Evolutionary conservation across 2,888 invertebrate species (phyloP).

Genomic region (Chrysina gloriosa): DNA sequence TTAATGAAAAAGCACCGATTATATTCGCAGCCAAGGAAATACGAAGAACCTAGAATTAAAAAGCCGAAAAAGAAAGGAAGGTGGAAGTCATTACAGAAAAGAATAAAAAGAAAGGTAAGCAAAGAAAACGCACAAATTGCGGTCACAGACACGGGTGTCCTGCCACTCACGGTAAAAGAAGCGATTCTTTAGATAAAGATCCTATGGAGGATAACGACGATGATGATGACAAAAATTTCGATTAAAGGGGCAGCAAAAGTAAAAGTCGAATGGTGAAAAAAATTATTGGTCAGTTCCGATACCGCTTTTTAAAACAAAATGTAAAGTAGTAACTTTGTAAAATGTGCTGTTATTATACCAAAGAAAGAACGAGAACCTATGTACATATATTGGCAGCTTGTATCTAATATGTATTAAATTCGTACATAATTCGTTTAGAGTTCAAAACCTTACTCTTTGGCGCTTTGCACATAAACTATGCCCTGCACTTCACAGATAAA

Average conservation of each 20-base stretch:
- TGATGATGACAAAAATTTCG: background rate
- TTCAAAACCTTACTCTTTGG: too few relatives aligned
- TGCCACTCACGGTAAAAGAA: background rate
- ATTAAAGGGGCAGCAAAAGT: too few relatives aligned
- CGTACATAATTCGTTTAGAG: too few relatives aligned
- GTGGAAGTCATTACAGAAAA: conserved; percentile 9
- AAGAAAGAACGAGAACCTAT: too few relatives aligned
- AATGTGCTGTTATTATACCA: too few relatives aligned
- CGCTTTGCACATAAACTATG: too few relatives aligned
- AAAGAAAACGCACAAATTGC: conserved; percentile 19
- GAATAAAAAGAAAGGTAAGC: conserved; percentile 16
- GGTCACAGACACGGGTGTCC: conserved; percentile 19
- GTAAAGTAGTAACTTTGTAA: too few relatives aligned
- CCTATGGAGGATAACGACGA: conserved; percentile 1
- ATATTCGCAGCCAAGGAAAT: conserved; percentile 21
- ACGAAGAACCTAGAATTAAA: conserved; percentile 6
- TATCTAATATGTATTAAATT: too few relatives aligned
- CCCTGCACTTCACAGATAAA: too few relatives aligned
- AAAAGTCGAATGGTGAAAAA: conserved; percentile 40
- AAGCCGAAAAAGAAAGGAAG: conserved; percentile 9
- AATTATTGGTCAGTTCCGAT: conserved; percentile 8
- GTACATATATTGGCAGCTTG: too few relatives aligned
- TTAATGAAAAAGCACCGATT: conserved; percentile 14
- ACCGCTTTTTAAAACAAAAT: background rate
- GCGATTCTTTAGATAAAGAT: background rate